A percentile compares a stretch with the other conserved stretches of the same genome.
These are phyloP conservation scores for Calidris pugnax DNA, from an alignment of 2,113 vertebrate species.

Conservation along the genomic window DNA sequence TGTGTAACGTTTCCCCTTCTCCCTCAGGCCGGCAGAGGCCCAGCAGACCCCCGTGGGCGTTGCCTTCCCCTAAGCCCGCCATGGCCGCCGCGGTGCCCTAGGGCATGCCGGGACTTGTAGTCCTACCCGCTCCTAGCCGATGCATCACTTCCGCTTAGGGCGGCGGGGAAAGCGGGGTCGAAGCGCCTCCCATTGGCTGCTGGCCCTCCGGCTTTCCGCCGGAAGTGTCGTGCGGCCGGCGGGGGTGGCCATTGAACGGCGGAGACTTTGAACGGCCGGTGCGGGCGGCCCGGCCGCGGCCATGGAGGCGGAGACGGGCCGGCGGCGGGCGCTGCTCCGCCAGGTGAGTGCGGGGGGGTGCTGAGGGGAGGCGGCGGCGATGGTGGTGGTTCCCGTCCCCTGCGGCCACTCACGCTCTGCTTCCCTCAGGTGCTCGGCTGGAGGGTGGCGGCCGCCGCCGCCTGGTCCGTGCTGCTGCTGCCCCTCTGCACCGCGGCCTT, in stretches of 20 bases:
- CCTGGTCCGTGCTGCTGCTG: slow-evolving; percentile 88
- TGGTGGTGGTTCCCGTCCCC: too few species aligned
- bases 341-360: not conserved
- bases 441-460: slow-evolving; percentile 84
- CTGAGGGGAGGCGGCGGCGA: not conserved
- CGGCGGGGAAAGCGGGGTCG: rapidly evolving
- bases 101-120: not conserved
- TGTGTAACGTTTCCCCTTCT: not conserved
- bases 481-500: slow-evolving; percentile 82
- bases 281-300: not conserved
- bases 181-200: not conserved
- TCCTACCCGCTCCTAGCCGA: rapidly evolving
- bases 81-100: not conserved
- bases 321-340: slow-evolving; percentile 19
- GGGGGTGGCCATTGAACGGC: not conserved
- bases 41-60: too few species aligned
- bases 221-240: not conserved
- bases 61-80: not conserved
- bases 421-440: slow-evolving; percentile 86
- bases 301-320: not conserved
- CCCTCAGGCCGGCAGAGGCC: too few species aligned
- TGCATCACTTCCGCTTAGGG: rapidly evolving
- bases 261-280: slow-evolving; percentile 32
- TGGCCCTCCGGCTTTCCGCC: rapidly evolving
- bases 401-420: not conserved